phyloP scores from a whole-genome alignment of 2,888 invertebrate species.

The Ceramica pisi region DNA sequence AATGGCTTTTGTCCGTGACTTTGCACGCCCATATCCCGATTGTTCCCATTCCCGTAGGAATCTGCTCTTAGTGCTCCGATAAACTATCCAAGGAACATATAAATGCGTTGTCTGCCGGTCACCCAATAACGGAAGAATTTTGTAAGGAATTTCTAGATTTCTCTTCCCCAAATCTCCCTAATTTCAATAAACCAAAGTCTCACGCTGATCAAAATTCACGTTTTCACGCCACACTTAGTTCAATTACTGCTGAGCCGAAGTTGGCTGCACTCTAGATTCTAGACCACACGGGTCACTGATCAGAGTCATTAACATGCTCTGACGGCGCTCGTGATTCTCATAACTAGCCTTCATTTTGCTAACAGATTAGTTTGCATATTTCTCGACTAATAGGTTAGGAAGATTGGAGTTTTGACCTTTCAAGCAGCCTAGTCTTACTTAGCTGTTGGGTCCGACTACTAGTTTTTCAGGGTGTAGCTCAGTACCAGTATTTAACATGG shows the following conservation, averaged over 20 bases:
- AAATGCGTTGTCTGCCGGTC: too few relatives aligned
- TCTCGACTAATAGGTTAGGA: background rate
- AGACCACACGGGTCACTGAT: constrained; percentile 51
- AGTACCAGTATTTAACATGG: too few relatives aligned
- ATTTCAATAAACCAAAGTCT: constrained; percentile 41
- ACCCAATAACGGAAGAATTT: too few relatives aligned
- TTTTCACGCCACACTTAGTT: constrained; percentile 42
- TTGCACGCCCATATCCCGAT: too few relatives aligned
- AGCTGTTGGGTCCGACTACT: too few relatives aligned
- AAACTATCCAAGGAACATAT: too few relatives aligned
- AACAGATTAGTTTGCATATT: constrained; percentile 22
- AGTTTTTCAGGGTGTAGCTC: too few relatives aligned
- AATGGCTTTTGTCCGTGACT: too few relatives aligned
- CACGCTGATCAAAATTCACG: constrained; percentile 31
- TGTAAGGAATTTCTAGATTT: too few relatives aligned
- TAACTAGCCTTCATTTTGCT: constrained; percentile 21
- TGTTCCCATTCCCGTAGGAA: too few relatives aligned
- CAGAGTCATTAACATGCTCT: constrained; percentile 49
- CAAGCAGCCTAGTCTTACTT: too few relatives aligned
- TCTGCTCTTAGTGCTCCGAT: too few relatives aligned
- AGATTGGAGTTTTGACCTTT: constrained; percentile 7
- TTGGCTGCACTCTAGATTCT: constrained; percentile 46
- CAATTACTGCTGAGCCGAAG: constrained; percentile 46
- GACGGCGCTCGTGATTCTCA: constrained; percentile 31
- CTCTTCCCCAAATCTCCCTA: background rate